A percentile compares a stretch with the other conserved stretches of the same genome.
phyloP scores from a whole-genome alignment of 64 coral and sea anemone species.

The Stichodactyla mertensii region DNA sequence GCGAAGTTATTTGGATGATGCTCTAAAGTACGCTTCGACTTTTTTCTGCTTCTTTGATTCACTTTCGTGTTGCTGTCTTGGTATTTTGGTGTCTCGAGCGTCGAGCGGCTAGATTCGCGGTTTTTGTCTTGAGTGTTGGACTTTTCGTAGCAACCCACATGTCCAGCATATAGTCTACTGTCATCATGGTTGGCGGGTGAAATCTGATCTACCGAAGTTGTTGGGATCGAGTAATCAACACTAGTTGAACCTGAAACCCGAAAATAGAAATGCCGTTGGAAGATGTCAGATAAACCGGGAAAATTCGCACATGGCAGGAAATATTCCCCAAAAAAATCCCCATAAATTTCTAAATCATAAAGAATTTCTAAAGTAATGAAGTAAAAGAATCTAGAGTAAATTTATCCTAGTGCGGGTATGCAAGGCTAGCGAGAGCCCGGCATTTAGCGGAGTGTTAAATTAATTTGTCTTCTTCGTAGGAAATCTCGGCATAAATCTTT shows the following conservation, averaged over 20 bases:
- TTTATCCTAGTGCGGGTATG: not conserved
- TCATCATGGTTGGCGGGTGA: not conserved
- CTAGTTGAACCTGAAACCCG: slow-evolving; percentile 9
- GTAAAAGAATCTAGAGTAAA: not conserved
- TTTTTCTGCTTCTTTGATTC: slow-evolving; percentile 33
- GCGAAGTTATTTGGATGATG: not conserved
- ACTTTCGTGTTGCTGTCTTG: slow-evolving; percentile 7
- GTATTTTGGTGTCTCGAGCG: not conserved
- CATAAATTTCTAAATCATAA: too few species aligned
- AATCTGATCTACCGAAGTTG: not conserved
- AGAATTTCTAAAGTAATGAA: not conserved
- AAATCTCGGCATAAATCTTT: not conserved
- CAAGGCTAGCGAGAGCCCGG: not conserved
- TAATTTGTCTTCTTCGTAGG: not conserved
- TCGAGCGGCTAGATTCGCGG: not conserved
- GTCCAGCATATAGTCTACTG: slow-evolving; percentile 3
- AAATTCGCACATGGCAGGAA: slow-evolving; percentile 10
- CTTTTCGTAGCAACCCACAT: not conserved
- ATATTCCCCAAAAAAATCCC: not conserved
- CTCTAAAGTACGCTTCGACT: not conserved
- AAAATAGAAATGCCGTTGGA: slow-evolving; percentile 27
- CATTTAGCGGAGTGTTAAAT: not conserved
- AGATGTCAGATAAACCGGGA: slow-evolving; percentile 10
- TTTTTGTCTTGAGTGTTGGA: not conserved
- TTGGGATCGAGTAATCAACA: not conserved